Percentiles rank a stretch among this genome's conserved stretches.
Conservation (phyloP, 1,140 invertebrate genomes). For the Platyscapa corneri region DNA sequence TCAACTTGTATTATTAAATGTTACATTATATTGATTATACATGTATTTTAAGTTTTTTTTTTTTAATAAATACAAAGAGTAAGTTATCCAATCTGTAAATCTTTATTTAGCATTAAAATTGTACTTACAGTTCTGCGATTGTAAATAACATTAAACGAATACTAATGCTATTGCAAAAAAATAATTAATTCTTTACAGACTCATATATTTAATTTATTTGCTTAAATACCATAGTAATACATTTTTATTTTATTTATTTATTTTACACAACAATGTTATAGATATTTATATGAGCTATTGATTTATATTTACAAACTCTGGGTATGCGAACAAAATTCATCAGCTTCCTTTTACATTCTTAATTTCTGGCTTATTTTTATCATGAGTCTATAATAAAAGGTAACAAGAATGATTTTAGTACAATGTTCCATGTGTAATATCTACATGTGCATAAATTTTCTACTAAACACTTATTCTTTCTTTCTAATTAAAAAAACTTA, state of each 20-base stretch:
- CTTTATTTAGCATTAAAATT: slow-evolving; percentile 37
- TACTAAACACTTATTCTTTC: slow-evolving; percentile 12
- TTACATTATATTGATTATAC: not conserved
- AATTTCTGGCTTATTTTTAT: slow-evolving; percentile 8
- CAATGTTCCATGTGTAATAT: slow-evolving; percentile 34
- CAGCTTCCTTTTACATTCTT: not conserved
- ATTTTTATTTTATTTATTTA: slow-evolving; percentile 33
- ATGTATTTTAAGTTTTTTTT: not conserved
- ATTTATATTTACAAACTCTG: slow-evolving; percentile 40
- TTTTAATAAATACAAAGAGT: not conserved
- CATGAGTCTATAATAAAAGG: slow-evolving; percentile 28
- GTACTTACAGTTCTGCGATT: slow-evolving; percentile 8
- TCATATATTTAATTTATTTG: slow-evolving; percentile 31
- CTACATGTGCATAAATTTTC: slow-evolving; percentile 35
- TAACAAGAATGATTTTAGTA: slow-evolving; percentile 47
- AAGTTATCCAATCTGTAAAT: slow-evolving; percentile 26
- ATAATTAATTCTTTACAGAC: slow-evolving; percentile 18
- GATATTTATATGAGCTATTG: slow-evolving; percentile 28
- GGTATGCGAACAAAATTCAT: slow-evolving; percentile 26
- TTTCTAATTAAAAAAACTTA: slow-evolving; percentile 33
- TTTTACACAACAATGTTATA: slow-evolving; percentile 31
- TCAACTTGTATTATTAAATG: slow-evolving; percentile 14
- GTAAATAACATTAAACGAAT: slow-evolving; percentile 26
- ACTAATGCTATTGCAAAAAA: slow-evolving; percentile 13
- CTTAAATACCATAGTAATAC: slow-evolving; percentile 37